A percentile compares a stretch with the other conserved stretches of the same genome.
phyloP scores from a whole-genome alignment of 2,113 vertebrate species.

The Dicentrarchus labrax region DNA sequence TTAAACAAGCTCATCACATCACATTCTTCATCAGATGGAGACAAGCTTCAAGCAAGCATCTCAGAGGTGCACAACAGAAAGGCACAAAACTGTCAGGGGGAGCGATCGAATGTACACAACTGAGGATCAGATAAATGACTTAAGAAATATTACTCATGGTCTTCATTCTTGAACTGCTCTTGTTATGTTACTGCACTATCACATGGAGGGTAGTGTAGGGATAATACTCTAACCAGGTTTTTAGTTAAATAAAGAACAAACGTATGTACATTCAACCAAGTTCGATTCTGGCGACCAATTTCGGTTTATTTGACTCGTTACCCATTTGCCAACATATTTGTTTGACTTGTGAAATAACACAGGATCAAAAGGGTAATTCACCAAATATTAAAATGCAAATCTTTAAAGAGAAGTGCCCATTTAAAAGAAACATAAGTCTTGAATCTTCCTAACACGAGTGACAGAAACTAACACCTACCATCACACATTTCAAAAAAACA shows the following conservation, averaged over 20 bases:
- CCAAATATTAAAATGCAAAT: constrained; percentile 6
- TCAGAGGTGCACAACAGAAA: constrained; percentile 77
- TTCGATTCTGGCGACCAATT: background rate
- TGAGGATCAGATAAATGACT: background rate
- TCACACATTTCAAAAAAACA: background rate
- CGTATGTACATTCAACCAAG: background rate
- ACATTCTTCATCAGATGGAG: constrained; percentile 78
- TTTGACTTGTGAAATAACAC: background rate
- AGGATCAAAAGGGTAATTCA: background rate
- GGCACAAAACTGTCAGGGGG: constrained; percentile 71
- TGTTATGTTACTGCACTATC: background rate
- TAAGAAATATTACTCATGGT: background rate
- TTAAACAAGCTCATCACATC: constrained; percentile 70
- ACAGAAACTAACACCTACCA: constrained; percentile 12
- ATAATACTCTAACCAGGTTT: background rate
- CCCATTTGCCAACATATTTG: background rate
- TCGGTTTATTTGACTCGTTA: background rate
- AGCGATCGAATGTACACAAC: constrained; percentile 9
- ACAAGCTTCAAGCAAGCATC: constrained; percentile 65
- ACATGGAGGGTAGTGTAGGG: background rate
- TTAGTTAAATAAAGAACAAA: background rate
- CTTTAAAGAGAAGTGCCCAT: constrained; percentile 15
- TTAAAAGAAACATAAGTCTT: constrained; percentile 43
- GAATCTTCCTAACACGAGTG: constrained; percentile 8
- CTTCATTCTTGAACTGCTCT: constrained; percentile 15